phyloP scores from a whole-genome alignment of 2,113 vertebrate genomes.

The Pelusios castaneus region DNA sequence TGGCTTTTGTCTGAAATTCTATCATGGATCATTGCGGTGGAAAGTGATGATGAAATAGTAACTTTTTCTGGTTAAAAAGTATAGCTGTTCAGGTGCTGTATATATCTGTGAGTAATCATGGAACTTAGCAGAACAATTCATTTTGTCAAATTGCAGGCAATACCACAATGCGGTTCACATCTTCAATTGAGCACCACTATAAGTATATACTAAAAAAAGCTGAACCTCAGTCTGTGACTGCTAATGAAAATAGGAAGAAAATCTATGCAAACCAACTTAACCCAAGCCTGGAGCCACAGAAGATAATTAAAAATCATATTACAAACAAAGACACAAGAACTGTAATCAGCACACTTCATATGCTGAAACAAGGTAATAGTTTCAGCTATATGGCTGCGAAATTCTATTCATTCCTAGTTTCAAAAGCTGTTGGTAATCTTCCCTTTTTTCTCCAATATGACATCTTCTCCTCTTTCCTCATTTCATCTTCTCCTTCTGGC shows the following conservation, averaged over 20 bases:
- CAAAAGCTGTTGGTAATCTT: background rate
- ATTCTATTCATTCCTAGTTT: background rate
- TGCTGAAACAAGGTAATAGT: background rate
- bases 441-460: background rate
- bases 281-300: background rate
- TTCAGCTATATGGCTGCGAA: background rate
- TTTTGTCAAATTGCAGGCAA: background rate
- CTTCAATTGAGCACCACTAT: background rate
- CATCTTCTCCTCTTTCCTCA: background rate
- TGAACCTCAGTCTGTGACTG: background rate
- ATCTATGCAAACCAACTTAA: background rate
- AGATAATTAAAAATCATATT: background rate
- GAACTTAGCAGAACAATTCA: background rate
- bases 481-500: background rate
- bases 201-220: background rate
- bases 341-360: background rate
- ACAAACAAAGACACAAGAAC: background rate
- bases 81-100: background rate
- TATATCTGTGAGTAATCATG: background rate
- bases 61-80: accelerated
- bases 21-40: accelerated
- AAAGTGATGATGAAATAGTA: background rate
- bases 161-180: background rate
- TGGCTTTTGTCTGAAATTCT: background rate
- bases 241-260: background rate